Evolutionary conservation across 2,888 invertebrate genomes (phyloP), one percentile per base, ranked within the genome.

Genomic region (Flexamia atlantica): DNA sequence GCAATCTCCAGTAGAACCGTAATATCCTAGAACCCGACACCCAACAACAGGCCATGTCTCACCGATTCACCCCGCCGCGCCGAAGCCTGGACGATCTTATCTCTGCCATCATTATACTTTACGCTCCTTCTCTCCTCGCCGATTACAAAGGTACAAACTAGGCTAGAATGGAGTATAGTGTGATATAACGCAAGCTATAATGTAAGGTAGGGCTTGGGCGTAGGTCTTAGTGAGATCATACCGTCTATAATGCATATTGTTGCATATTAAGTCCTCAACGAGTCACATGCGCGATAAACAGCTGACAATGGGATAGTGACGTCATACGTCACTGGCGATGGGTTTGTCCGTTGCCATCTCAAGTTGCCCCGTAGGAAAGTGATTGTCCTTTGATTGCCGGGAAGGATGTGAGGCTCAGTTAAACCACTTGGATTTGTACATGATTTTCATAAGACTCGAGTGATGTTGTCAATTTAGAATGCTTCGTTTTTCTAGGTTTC

Each of bases 241-340:
- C 36, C 76, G 17, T 23, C 25, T 46, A 76, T 76, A 76, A n/a
- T n/a, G n/a, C n/a, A n/a, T n/a, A n/a, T n/a, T 76, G 50, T 50
- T 76, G 76, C 76, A 76, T 50, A 76, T 76, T 50, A 76, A 42
- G 7, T n/a, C 70, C 70, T 32, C 28, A 32, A 10, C 23, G 72
- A 50, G 76, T 50, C 76, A 70, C 68, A 1, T n/a, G 28, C 36
- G 70, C 40, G 2, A 70, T 70, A 70, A 70, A 40, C 40, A 70
- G 70, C 40, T 40, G 70, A 70, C 68, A 68, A 68, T 28, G 9
- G 36, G 9, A 36, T 36, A 7, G 36, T 36, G 36, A 36, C 23
- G 57, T 57, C 57, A 57, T 23, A 46, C 10, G 23, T 57, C 57
- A 57, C n/a, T n/a, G n/a, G n/a, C n/a, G n/a, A n/a, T n/a, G n/a